phyloP scores from a whole-genome alignment of 2,888 invertebrate genomes.

The Xanthorhoe spadicearia region DNA sequence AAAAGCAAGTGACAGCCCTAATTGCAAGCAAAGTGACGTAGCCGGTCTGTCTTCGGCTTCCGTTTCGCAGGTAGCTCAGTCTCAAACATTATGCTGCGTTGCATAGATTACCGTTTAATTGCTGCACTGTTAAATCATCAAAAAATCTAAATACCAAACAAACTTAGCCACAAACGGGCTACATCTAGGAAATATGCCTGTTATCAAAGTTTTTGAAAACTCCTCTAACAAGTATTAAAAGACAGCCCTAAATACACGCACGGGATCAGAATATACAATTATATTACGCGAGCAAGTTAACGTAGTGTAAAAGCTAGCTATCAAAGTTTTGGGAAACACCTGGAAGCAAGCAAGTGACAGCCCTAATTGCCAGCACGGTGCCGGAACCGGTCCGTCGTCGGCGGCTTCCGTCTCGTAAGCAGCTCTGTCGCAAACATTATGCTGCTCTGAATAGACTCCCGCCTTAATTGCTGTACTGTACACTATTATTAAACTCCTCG shows the following conservation, averaged over 20 bases:
- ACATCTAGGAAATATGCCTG: no score
- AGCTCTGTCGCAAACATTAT: slow-evolving; percentile 39
- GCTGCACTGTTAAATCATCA: slow-evolving; percentile 5
- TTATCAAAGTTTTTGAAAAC: no score
- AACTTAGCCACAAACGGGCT: no score
- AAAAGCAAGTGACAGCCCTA: slow-evolving; percentile 23
- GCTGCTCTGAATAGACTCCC: slow-evolving; percentile 37
- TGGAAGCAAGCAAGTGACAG: slow-evolving; percentile 5
- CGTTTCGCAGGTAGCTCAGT: slow-evolving; percentile 35
- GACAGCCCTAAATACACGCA: no score
- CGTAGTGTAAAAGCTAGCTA: no score
- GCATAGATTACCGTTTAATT: slow-evolving; percentile 35
- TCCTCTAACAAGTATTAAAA: no score
- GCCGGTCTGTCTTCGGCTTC: slow-evolving; percentile 35
- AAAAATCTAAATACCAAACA: no score
- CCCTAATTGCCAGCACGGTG: slow-evolving; percentile 35
- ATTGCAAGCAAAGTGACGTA: slow-evolving; percentile 38
- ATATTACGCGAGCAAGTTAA: no score
- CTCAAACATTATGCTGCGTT: slow-evolving; percentile 42
- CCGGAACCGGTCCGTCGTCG: slow-evolving; percentile 37
- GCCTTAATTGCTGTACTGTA: slow-evolving; percentile 29
- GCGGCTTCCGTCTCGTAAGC: slow-evolving; percentile 38
- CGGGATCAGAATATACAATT: no score
- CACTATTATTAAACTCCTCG: slow-evolving; percentile 20
- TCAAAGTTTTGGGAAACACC: no score